Conservation (phyloP, 1,140 invertebrate genomes). For the Heliothis virescens region DNA sequence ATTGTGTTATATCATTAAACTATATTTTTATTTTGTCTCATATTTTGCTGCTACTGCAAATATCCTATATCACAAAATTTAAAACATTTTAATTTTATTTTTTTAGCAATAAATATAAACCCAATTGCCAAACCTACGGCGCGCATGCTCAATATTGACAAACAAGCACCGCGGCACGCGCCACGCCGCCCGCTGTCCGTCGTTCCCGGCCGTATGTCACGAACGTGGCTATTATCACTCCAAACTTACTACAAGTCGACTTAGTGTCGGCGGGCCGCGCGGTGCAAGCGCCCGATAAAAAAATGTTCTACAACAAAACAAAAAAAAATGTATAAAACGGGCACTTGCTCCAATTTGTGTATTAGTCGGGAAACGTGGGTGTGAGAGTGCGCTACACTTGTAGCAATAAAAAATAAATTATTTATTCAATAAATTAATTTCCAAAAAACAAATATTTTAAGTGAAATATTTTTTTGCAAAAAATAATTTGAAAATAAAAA, state of each 20-base stretch:
- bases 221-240: slow-evolving; percentile 40
- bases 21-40: too few relatives aligned
- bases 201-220: slow-evolving; percentile 31
- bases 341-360: background rate
- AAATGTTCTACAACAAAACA: slow-evolving; percentile 7
- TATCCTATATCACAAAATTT: too few relatives aligned
- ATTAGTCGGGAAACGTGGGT: slow-evolving; percentile 49
- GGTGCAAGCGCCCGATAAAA: slow-evolving; percentile 31
- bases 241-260: background rate
- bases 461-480: slow-evolving; percentile 42
- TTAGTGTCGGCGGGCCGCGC: slow-evolving; percentile 19
- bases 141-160: slow-evolving; percentile 12
- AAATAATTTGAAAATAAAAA: slow-evolving; percentile 1
- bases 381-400: slow-evolving; percentile 39
- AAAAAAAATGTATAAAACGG: slow-evolving; percentile 58
- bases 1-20: too few relatives aligned
- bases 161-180: background rate
- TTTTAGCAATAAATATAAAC: background rate
- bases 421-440: background rate
- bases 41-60: too few relatives aligned
- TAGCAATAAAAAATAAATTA: background rate
- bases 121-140: background rate
- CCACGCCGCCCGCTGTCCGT: background rate
- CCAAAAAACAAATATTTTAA: background rate
- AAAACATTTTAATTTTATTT: too few relatives aligned